Base-by-base conservation (phyloP, 2,797 vertebrate genomes). In the Netta rufina region DNA sequence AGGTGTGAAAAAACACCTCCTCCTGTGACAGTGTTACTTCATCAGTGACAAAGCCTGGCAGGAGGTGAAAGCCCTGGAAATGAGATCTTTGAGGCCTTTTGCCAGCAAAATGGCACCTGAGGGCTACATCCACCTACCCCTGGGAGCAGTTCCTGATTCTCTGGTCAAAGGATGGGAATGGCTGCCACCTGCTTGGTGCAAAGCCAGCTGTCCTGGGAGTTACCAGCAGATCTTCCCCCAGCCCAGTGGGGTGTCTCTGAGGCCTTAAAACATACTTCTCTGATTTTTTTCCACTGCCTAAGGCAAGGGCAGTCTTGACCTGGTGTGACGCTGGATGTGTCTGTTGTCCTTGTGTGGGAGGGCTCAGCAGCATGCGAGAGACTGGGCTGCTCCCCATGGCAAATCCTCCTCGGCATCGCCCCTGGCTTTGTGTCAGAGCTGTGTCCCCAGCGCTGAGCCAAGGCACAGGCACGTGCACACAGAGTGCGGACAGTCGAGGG, bases 381-480 rank as follows among this genome's bases (percentile, higher is more conserved):
- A 36, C 45, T 39, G 33, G 56, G 28, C 64, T 43, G 56, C 51
- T 87, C 65, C 56, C 33, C 15, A 38, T 39, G 33, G 20, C 14
- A 22, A 25, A 47, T 21, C 2, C 7, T 18, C 51, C 10, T 21
- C 61, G 21, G 49, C 64, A 28, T 1, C 47, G 11, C 70, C 47
- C 71, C 22, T 32, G 8, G 62, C 15, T 61, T 70, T 84, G 45
- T n/a, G 77, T 47, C 84, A 64, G 33, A 20, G 2, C 30, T 20
- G 0, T 21, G 10, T 14, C n/a, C 56, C 7, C 36, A 36, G 53
- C 75, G 73, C 3, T 89, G 9, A 62, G 28, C 43, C 43, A 53
- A 1, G 7, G 4, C 36, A 1, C 0, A 14, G 41, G 38, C n/a
- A 9, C 24, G 10, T 1, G 33, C 0, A 1, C 2, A 6, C 47